Evolutionary conservation across 2,888 invertebrate species (phyloP), one percentile per base, ranked within the genome.

Genomic region (Pristionchus japonicus): DNA sequence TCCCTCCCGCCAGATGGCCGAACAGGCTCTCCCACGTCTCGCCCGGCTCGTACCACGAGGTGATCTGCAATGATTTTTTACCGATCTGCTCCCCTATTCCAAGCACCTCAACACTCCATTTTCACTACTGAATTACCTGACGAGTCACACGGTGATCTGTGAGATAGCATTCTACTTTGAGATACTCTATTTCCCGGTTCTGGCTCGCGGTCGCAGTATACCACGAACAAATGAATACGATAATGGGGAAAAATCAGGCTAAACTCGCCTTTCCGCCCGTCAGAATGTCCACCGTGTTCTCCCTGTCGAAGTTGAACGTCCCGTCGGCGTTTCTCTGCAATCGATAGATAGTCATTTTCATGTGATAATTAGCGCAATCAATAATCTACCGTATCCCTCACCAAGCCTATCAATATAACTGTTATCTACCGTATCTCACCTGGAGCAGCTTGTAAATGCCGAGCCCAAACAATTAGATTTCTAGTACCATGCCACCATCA

Each of bases 21-120:
- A 99, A 99, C 94, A 97, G 97, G 43, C 97, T 96, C 95, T 98
- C 97, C 95, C 97, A 99, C 0, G 97, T 97, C 95, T 99, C 98
- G 0, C 97, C 97, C 0, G 96, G 96, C 88, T 96, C 96, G 95
- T 98, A 99, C 96, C 97, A 97, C 27, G 89, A 91, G 4, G 89
- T 85, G 27, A 95, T 90, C 94, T 94, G 37, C 85, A 40, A 20
- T 40, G 4, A 15, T n/a, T n/a, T n/a, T n/a, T n/a, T n/a, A n/a
- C n/a, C n/a, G n/a, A n/a, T n/a, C n/a, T n/a, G n/a, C n/a, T n/a
- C n/a, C n/a, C n/a, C n/a, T n/a, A n/a, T n/a, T n/a, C n/a, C n/a
- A n/a, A n/a, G n/a, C n/a, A n/a, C n/a, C n/a, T n/a, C n/a, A n/a
- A n/a, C n/a, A n/a, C n/a, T n/a, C n/a, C n/a, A n/a, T n/a, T n/a